phyloP scores from a whole-genome alignment of 35 echinoderm and acorn worm genomes.

The Holothuria glaberrima region DNA sequence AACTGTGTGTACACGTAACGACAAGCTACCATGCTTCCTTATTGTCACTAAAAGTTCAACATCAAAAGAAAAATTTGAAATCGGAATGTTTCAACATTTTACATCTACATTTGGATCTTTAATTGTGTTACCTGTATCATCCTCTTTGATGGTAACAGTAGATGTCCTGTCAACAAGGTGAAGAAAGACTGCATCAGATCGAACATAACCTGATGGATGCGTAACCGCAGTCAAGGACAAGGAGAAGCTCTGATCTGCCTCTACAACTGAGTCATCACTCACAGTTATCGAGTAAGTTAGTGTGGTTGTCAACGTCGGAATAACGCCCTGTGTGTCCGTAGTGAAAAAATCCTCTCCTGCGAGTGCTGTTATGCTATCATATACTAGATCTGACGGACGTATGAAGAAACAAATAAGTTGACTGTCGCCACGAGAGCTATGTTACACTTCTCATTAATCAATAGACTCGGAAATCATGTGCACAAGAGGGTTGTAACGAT shows the following conservation, averaged over 20 bases:
- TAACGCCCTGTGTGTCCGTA: not conserved
- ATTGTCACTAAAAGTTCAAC: too few relatives aligned
- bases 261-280: not conserved
- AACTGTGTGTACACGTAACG: too few relatives aligned
- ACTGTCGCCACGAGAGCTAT: too few relatives aligned
- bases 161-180: not conserved
- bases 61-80: too few relatives aligned
- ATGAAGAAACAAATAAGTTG: too few relatives aligned
- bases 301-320: not conserved
- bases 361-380: not conserved
- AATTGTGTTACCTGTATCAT: not conserved
- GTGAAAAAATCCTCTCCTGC: not conserved
- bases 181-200: not conserved
- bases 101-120: too few relatives aligned
- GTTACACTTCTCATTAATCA: too few relatives aligned
- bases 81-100: too few relatives aligned
- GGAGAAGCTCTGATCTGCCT: not conserved
- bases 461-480: too few relatives aligned
- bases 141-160: constrained; percentile 10
- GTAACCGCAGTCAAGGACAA: not conserved
- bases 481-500: too few relatives aligned
- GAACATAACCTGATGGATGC: not conserved
- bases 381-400: not conserved
- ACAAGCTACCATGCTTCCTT: too few relatives aligned
- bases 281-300: not conserved